Conservation (phyloP, 2,888 invertebrate genomes). For the Polydrusus pterygomalis region DNA sequence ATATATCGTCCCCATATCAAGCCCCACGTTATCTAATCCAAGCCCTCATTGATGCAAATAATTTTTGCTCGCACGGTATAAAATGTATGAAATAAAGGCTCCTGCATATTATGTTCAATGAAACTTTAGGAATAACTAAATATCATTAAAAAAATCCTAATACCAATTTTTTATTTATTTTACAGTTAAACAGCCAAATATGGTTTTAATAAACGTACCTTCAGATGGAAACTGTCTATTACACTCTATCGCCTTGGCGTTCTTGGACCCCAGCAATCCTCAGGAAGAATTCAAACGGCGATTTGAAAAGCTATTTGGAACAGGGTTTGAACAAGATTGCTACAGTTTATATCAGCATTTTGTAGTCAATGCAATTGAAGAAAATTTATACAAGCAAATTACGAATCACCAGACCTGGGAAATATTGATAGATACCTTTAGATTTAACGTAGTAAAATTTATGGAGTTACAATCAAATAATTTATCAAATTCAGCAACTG, state of each 20-base stretch:
- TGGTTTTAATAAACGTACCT: conserved; percentile 3
- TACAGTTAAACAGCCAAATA: not conserved
- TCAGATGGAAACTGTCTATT: not conserved
- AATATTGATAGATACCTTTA: not conserved
- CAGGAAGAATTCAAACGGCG: not conserved
- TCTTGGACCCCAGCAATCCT: not conserved
- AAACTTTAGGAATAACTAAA: too few relatives aligned
- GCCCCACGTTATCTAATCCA: too few relatives aligned
- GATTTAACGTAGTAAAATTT: not conserved
- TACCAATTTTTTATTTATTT: too few relatives aligned
- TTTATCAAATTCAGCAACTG: not conserved
- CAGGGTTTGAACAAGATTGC: not conserved
- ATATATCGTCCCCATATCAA: too few relatives aligned
- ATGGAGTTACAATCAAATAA: not conserved
- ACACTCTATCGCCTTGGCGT: not conserved
- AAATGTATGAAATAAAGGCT: too few relatives aligned
- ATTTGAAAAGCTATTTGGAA: not conserved
- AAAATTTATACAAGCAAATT: not conserved
- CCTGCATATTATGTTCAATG: too few relatives aligned
- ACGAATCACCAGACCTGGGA: not conserved
- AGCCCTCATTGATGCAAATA: too few relatives aligned
- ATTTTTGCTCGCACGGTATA: too few relatives aligned
- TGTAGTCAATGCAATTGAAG: not conserved
- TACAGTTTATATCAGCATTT: not conserved
- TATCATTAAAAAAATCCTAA: too few relatives aligned